Conservation (phyloP, 2,113 vertebrate species). For the Eubucco bourcierii region DNA sequence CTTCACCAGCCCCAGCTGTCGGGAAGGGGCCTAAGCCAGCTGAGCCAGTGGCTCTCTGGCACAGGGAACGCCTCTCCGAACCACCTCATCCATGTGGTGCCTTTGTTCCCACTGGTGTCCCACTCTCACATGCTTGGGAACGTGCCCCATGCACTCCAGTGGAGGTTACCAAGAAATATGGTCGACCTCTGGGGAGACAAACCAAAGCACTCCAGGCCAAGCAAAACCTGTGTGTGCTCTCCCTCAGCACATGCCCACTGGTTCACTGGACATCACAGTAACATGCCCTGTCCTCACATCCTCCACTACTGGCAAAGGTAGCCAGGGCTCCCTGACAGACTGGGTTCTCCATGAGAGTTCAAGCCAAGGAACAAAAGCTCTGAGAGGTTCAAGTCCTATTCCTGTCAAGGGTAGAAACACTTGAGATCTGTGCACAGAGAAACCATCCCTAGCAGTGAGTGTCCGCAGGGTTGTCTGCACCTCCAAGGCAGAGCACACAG, state of each 20-base stretch:
- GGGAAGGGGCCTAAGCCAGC: background rate
- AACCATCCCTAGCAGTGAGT: background rate
- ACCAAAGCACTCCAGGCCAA: background rate
- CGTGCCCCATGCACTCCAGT: rapidly evolving
- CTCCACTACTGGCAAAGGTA: rapidly evolving
- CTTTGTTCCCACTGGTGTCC: background rate
- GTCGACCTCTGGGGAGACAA: background rate
- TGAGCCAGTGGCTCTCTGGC: rapidly evolving
- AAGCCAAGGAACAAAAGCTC: background rate
- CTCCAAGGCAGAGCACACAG: background rate
- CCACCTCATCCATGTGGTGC: background rate
- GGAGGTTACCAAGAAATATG: background rate
- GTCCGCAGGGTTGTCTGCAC: background rate
- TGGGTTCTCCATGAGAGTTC: background rate
- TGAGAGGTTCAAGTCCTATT: background rate
- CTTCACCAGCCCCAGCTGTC: background rate
- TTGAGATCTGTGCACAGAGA: background rate
- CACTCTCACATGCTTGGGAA: rapidly evolving
- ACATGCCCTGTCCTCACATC: background rate
- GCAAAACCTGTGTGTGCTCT: background rate
- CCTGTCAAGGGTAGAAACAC: rapidly evolving
- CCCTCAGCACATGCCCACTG: rapidly evolving
- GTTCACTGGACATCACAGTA: background rate
- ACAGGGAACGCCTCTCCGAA: background rate
- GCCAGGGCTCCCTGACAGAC: background rate